Evolutionary conservation across 1,140 invertebrate genomes (phyloP), one percentile per base, ranked within the genome.

Genomic region (Prorops nasuta): DNA sequence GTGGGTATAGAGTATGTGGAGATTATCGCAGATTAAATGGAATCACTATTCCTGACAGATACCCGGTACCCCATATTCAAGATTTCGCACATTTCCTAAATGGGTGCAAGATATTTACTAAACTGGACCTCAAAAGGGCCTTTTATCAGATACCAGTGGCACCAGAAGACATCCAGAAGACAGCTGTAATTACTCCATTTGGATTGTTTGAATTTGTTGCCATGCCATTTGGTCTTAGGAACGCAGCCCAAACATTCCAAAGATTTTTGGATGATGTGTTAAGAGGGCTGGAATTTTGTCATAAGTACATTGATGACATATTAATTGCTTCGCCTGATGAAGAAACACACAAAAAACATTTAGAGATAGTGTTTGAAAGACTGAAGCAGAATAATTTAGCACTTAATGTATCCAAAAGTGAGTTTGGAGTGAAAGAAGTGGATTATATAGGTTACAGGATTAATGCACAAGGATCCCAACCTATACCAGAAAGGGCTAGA

Each of bases 191-290:
- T 21, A 66, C 58, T 7, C 55, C 61, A 14, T 66, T 66, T 35
- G 68, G 71, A 0, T 50, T 72, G 0, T 74, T 60, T 18, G 67
- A 73, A 35, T 77, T 64, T 44, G 12, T 47, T 1, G 44, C 53
- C 6, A 72, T 80, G 66, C 58, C 69, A 15, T 78, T 80, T 37
- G 78, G 78, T 14, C 56, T 81, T 1, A 51, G 47, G 8, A 79
- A 78, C 53, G 75, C 76, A 9, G 64, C 68, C 1, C 69, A 76
- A 34, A 68, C 71, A 0, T 79, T 80, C 45, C 70, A 77, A 49
- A 44, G 77, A 8, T 56, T 75, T 4, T 79, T 81, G 53, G 66
- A 74, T 44, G 31, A 54, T 3, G 59, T 78, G 0, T 51, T 78
- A 4, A 2, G 47, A 8, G 66, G 58, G n/a, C 22, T 39, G 9